Evolutionary conservation across 2,797 vertebrate species (phyloP).

Genomic region (Heteromormyrus szaboi): DNA sequence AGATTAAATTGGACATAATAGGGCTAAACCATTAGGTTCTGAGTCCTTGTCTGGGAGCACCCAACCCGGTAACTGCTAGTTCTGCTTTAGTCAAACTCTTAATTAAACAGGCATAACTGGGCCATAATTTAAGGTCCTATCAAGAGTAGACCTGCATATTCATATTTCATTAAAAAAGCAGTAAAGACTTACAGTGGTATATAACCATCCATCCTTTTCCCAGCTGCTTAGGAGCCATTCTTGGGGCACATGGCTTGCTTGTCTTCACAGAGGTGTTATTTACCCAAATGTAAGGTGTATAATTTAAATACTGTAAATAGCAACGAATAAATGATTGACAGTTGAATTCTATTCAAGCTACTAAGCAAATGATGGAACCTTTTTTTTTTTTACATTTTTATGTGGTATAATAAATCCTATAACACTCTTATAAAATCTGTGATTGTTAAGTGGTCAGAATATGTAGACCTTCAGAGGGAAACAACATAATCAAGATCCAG

Average conservation of each 20-base stretch:
- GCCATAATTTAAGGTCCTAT: not conserved
- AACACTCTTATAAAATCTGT: not conserved
- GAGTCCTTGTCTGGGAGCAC: not conserved
- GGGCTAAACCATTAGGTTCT: not conserved
- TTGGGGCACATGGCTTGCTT: not conserved
- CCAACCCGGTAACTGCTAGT: not conserved
- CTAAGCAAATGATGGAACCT: not conserved
- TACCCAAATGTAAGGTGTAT: not conserved
- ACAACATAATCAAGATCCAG: not conserved
- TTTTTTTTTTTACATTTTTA: not conserved
- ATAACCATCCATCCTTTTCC: not conserved
- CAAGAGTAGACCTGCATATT: not conserved
- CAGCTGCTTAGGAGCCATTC: not conserved
- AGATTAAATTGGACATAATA: not conserved
- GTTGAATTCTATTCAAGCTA: not conserved
- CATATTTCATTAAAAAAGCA: not conserved
- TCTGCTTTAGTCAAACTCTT: not conserved
- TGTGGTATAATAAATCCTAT: not conserved
- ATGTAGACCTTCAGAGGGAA: not conserved
- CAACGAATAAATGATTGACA: not conserved
- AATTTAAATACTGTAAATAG: not conserved
- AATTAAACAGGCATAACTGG: not conserved
- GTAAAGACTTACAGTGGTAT: not conserved
- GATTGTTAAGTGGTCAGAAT: not conserved
- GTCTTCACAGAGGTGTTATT: not conserved